Percentiles rank a stretch among this genome's conserved stretches.
Conservation (phyloP, 1,140 invertebrate genomes). For the Solen grandis region DNA sequence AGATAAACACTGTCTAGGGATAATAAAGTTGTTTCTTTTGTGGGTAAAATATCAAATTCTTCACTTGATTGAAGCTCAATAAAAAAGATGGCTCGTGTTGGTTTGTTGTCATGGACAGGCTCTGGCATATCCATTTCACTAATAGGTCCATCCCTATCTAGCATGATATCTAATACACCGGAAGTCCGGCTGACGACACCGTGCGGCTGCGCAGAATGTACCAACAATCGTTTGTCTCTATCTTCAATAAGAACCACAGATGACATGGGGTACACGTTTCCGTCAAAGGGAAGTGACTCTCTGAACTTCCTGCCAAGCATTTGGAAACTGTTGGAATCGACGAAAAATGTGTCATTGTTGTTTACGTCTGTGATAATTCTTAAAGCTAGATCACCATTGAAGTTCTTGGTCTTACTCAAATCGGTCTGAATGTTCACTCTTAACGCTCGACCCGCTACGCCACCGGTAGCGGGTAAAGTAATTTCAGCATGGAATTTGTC, state of each 20-base stretch:
- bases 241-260: constrained; percentile 92
- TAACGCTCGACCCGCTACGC: constrained; percentile 10
- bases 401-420: neutral
- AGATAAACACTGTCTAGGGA: constrained; percentile 37
- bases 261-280: constrained; percentile 94
- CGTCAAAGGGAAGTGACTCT: constrained; percentile 86
- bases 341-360: constrained; percentile 86
- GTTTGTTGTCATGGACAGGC: constrained; percentile 92
- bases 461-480: constrained; percentile 1
- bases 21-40: constrained; percentile 12
- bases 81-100: constrained; percentile 90
- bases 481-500: constrained; percentile 17
- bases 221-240: constrained; percentile 83
- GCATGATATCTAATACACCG: constrained; percentile 91
- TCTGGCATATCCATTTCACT: constrained; percentile 93
- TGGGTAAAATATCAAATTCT: constrained; percentile 1
- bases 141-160: constrained; percentile 91
- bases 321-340: constrained; percentile 95
- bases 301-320: constrained; percentile 85
- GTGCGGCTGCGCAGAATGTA: constrained; percentile 92
- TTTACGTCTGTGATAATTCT: constrained; percentile 89
- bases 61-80: constrained; percentile 86
- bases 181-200: constrained; percentile 90
- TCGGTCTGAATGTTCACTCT: constrained; percentile 25
- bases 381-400: constrained; percentile 86